Conservation (phyloP, 2,888 invertebrate species). For the Altica lythri region DNA sequence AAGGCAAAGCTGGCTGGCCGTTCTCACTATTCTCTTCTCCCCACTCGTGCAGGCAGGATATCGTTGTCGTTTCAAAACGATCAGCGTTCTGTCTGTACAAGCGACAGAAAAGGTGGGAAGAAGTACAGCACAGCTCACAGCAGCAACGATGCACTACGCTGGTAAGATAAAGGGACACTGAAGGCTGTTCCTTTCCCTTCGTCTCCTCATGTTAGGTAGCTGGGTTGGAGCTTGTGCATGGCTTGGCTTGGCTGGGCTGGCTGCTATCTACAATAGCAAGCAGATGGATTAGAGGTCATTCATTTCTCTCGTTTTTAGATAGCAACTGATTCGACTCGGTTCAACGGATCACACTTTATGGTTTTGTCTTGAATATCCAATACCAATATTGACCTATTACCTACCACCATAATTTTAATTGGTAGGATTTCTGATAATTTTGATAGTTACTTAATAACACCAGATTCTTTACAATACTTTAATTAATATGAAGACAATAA, state of each 20-base stretch:
- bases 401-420: no score
- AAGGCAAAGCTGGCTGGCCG: constrained; percentile 18
- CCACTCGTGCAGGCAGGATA: constrained; percentile 39
- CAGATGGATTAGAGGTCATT: constrained; percentile 18
- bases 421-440: no score
- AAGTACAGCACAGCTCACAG: constrained; percentile 20
- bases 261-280: constrained; percentile 14
- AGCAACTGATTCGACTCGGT: constrained; percentile 14
- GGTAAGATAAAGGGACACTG: constrained; percentile 27
- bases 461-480: no score
- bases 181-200: constrained; percentile 8
- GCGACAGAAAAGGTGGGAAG: constrained; percentile 37
- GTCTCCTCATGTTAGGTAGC: constrained; percentile 3
- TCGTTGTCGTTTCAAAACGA: constrained; percentile 29
- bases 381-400: no score
- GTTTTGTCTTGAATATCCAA: no score
- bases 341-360: constrained; percentile 9
- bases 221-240: constrained; percentile 6
- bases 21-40: no score
- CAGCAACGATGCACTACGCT: constrained; percentile 16
- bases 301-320: constrained; percentile 6
- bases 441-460: no score
- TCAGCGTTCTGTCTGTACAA: constrained; percentile 32
- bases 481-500: no score
- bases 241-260: no score